These are phyloP conservation scores for Hedya salicella DNA, from an alignment of 2,888 invertebrate species.

Conservation along the genomic window DNA sequence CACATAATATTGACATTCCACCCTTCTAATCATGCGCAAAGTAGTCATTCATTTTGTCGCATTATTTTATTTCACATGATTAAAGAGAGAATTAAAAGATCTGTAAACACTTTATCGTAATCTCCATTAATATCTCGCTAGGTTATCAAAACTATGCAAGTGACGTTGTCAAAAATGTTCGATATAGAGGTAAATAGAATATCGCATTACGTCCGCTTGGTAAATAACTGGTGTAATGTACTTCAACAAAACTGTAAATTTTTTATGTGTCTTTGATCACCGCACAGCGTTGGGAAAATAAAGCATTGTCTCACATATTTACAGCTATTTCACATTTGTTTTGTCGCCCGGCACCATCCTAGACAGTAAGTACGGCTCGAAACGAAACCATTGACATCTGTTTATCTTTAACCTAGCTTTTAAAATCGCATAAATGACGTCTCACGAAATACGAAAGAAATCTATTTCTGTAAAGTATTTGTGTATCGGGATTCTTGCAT, in stretches of 20 bases:
- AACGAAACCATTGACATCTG: conserved; percentile 20
- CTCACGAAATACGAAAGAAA: background rate
- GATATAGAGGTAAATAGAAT: too few relatives aligned
- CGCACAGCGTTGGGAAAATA: conserved; percentile 26
- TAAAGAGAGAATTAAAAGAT: too few relatives aligned
- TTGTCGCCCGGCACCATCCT: conserved; percentile 16
- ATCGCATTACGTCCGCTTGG: too few relatives aligned
- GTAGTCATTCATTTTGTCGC: too few relatives aligned
- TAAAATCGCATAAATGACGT: background rate
- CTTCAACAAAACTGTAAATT: conserved; percentile 12
- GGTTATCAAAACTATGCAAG: too few relatives aligned
- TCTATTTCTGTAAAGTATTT: conserved; percentile 15
- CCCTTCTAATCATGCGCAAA: too few relatives aligned
- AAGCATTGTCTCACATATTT: conserved; percentile 37
- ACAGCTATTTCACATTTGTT: conserved; percentile 34
- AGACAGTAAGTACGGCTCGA: conserved; percentile 14
- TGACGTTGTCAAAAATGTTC: too few relatives aligned
- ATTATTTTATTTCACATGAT: too few relatives aligned
- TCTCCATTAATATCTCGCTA: too few relatives aligned
- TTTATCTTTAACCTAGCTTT: background rate
- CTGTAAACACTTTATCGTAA: too few relatives aligned
- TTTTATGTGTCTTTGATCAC: conserved; percentile 28
- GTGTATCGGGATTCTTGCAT: conserved; percentile 20
- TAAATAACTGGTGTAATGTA: background rate
- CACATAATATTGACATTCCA: too few relatives aligned